These are phyloP conservation scores for Musca domestica DNA, from an alignment of 1,140 invertebrate species.

Conservation along the genomic window DNA sequence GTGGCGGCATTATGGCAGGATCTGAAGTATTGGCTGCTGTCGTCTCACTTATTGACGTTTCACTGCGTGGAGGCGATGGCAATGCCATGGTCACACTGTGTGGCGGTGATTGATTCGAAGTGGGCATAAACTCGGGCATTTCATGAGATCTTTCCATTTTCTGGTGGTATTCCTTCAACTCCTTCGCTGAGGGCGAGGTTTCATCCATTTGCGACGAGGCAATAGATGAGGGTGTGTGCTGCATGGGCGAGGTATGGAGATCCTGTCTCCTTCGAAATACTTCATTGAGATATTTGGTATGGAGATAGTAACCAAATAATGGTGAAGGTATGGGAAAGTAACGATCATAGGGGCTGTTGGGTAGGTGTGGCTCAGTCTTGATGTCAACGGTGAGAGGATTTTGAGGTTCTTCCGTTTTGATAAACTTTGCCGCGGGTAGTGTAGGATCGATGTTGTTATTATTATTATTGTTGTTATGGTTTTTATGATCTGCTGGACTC, in stretches of 20 bases:
- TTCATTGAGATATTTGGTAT: conserved; percentile 72
- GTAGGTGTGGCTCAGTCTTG: conserved; percentile 52
- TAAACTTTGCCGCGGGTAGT: conserved; percentile 10
- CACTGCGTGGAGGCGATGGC: conserved; percentile 51
- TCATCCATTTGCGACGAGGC: conserved; percentile 42
- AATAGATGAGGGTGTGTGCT: conserved; percentile 48
- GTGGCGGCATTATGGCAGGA: conserved; percentile 51
- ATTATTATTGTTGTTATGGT: conserved; percentile 13
- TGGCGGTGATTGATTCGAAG: conserved; percentile 33
- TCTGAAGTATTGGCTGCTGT: conserved; percentile 37
- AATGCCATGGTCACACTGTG: conserved; percentile 35
- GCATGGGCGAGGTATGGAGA: conserved; percentile 62
- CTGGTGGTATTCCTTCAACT: background rate
- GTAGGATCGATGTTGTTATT: background rate
- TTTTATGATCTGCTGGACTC: conserved; percentile 39
- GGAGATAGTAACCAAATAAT: conserved; percentile 69
- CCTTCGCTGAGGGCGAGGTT: conserved; percentile 38
- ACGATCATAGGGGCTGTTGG: conserved; percentile 58
- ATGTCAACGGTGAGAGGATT: conserved; percentile 57
- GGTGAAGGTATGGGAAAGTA: conserved; percentile 65
- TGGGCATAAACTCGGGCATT: background rate
- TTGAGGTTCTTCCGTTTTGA: conserved; percentile 38
- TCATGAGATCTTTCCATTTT: conserved; percentile 17
- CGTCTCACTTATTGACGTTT: conserved; percentile 36
- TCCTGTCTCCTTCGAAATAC: conserved; percentile 67